A percentile compares a stretch with the other conserved stretches of the same genome.
These are phyloP conservation scores for Calonectris borealis DNA, from an alignment of 2,113 vertebrate genomes.

Conservation along the genomic window DNA sequence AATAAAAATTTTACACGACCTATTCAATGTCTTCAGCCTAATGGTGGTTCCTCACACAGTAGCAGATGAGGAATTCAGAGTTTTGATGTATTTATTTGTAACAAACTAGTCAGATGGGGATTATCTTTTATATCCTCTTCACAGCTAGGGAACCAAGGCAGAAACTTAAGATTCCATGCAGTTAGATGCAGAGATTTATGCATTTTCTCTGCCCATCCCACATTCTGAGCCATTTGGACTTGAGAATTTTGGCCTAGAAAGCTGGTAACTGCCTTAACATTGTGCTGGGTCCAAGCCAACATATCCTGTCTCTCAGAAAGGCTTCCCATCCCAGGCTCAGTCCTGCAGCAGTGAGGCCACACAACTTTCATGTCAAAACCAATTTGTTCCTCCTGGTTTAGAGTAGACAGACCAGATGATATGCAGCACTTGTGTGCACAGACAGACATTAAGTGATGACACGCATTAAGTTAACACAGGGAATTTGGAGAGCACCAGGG, in stretches of 20 bases:
- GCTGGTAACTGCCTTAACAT: background rate
- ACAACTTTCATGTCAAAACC: background rate
- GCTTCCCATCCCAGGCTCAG: background rate
- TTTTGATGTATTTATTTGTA: background rate
- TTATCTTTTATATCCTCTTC: background rate
- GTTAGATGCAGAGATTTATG: background rate
- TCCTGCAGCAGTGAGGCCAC: background rate
- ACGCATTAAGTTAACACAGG: background rate
- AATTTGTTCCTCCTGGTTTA: background rate
- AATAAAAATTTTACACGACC: rapidly evolving
- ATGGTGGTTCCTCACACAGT: rapidly evolving
- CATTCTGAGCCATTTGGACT: background rate
- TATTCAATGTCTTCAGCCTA: background rate
- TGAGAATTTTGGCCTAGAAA: background rate
- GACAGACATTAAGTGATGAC: background rate
- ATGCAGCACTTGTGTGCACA: background rate
- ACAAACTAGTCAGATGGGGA: background rate
- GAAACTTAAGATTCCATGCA: background rate
- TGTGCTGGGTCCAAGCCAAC: background rate
- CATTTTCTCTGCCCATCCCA: background rate
- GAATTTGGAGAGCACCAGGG: background rate
- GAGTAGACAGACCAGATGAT: background rate
- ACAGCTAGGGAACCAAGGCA: background rate
- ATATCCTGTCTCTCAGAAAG: background rate
- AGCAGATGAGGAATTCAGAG: background rate